These are phyloP conservation scores for Lonchura striata DNA, from an alignment of 2,113 vertebrate genomes.

Conservation along the genomic window DNA sequence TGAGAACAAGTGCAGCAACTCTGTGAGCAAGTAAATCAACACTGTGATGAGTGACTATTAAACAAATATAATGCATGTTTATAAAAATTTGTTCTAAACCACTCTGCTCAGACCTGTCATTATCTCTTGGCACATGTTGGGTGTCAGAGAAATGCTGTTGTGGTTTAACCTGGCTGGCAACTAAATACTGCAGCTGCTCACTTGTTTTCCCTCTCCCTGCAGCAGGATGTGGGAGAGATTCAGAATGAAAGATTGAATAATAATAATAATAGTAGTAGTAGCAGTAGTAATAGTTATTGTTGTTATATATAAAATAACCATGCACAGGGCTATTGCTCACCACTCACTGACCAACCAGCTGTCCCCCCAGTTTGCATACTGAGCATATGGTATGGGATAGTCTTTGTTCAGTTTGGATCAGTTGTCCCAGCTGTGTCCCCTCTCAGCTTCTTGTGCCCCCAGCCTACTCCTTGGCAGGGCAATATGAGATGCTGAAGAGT, in stretches of 20 bases:
- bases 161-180: neutral
- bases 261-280: fast-evolving
- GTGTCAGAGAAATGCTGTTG: neutral
- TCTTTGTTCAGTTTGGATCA: neutral
- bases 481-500: neutral
- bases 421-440: neutral
- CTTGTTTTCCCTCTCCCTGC: neutral
- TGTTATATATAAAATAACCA: neutral
- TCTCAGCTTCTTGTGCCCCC: neutral
- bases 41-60: neutral
- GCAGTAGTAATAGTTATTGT: neutral
- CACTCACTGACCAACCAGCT: neutral
- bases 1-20: neutral
- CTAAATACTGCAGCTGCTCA: neutral
- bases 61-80: neutral
- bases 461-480: neutral
- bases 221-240: neutral
- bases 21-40: neutral
- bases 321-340: neutral
- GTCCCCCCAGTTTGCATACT: neutral
- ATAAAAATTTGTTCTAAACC: neutral
- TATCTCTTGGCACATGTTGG: neutral
- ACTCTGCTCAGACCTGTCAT: neutral
- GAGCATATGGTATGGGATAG: neutral
- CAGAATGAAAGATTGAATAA: neutral